Percentiles rank a stretch among this genome's conserved stretches.
Conservation (phyloP, 2,888 invertebrate genomes). For the Pheosia tremula region DNA sequence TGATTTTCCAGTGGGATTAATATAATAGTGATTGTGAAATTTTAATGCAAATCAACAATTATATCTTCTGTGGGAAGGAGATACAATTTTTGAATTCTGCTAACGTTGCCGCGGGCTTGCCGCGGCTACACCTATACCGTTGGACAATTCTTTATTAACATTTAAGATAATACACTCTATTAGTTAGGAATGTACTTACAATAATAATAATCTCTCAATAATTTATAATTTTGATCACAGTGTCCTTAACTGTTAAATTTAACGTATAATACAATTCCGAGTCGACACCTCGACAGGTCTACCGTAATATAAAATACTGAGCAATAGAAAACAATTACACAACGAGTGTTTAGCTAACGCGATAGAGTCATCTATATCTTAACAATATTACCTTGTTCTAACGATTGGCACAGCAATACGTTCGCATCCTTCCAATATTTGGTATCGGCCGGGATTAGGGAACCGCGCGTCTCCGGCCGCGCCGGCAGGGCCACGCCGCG, state of each 20-base stretch:
- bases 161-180: conserved; percentile 77
- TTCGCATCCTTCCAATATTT: conserved; percentile 75
- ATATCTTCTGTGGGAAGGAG: conserved; percentile 57
- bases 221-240: conserved; percentile 85
- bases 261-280: conserved; percentile 82
- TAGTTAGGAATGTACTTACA: conserved; percentile 82
- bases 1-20: conserved; percentile 63
- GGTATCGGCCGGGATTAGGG: conserved; percentile 58
- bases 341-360: conserved; percentile 74
- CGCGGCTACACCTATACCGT: conserved; percentile 39
- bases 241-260: conserved; percentile 82
- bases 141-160: conserved; percentile 74
- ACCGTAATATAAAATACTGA: conserved; percentile 79
- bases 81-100: conserved; percentile 63
- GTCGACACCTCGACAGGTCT: conserved; percentile 66
- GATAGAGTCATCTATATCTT: conserved; percentile 77
- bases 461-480: conserved; percentile 24
- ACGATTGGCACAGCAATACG: conserved; percentile 78
- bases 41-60: conserved; percentile 63
- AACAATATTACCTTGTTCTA: conserved; percentile 79
- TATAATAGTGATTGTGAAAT: conserved; percentile 54
- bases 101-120: conserved; percentile 19
- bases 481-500: conserved; percentile 30
- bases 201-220: conserved; percentile 83
- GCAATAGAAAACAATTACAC: conserved; percentile 81